phyloP scores from a whole-genome alignment of 2,113 vertebrate species.

The Phodopus roborovskii region DNA sequence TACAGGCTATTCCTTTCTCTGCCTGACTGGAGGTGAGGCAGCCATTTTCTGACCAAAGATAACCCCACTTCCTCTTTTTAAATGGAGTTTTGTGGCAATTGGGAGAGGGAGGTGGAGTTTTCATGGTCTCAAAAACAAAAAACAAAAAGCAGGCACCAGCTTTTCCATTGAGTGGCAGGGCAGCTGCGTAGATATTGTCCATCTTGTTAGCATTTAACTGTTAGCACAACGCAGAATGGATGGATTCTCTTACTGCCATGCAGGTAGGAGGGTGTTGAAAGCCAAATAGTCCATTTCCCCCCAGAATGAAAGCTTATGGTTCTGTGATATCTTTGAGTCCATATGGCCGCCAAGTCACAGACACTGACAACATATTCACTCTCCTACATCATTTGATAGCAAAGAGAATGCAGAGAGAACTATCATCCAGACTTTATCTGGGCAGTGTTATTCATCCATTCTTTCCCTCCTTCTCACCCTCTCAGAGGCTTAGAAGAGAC shows the following conservation, averaged over 20 bases:
- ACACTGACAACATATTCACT: too few species aligned
- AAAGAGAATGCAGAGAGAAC: neutral
- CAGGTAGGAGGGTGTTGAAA: neutral
- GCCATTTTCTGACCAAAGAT: neutral
- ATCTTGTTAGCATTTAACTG: neutral
- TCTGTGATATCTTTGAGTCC: neutral
- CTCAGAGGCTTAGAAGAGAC: neutral
- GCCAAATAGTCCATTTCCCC: neutral
- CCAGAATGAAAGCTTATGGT: fast-evolving
- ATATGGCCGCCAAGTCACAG: neutral
- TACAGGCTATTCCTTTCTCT: neutral
- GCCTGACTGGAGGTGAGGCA: neutral
- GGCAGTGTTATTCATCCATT: too few species aligned
- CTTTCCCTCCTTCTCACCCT: neutral
- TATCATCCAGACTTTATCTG: neutral
- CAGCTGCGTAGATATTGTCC: neutral
- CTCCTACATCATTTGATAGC: too few species aligned
- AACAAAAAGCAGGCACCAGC: neutral
- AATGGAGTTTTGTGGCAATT: neutral
- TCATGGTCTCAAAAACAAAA: neutral
- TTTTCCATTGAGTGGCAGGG: too few species aligned
- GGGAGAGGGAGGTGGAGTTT: neutral
- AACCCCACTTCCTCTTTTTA: neutral
- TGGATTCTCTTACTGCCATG: neutral
- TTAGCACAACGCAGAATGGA: neutral